Evolutionary conservation across 2,113 vertebrate species (phyloP).

Genomic region (Lota lota): DNA sequence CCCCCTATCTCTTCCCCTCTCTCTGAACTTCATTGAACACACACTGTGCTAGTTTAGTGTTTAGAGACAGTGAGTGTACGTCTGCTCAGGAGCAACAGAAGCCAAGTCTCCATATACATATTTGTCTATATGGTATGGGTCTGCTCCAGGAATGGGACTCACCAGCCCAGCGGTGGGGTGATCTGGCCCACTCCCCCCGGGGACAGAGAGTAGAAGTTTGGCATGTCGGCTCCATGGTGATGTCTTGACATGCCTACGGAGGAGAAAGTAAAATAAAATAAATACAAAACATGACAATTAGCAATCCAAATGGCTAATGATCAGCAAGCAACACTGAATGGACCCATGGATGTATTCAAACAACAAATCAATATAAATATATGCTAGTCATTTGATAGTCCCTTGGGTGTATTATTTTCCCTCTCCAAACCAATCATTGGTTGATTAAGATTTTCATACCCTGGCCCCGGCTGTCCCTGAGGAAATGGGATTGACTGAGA

Average conservation of each 20-base stretch:
- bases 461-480: constrained; percentile 71
- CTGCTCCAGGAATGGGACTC: constrained; percentile 57
- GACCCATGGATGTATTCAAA: constrained; percentile 6
- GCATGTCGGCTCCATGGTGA: constrained; percentile 90
- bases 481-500: constrained; percentile 83
- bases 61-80: constrained; percentile 9
- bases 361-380: constrained; percentile 12
- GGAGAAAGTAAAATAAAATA: constrained; percentile 12
- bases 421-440: constrained; percentile 65
- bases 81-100: constrained; percentile 18
- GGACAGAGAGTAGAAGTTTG: constrained; percentile 95
- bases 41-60: constrained; percentile 15
- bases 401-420: constrained; percentile 45
- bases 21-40: neutral
- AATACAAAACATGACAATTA: no score
- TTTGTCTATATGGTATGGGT: no score
- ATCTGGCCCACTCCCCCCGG: constrained; percentile 94
- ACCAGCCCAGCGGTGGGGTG: constrained; percentile 97
- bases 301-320: no score
- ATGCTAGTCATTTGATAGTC: no score
- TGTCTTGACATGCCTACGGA: constrained; percentile 89
- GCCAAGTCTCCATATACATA: neutral
- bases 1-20: no score
- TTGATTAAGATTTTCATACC: constrained; percentile 79
- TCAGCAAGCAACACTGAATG: no score